Base-by-base conservation (phyloP, 2,888 invertebrate species). In the Plagodis dolabraria region DNA sequence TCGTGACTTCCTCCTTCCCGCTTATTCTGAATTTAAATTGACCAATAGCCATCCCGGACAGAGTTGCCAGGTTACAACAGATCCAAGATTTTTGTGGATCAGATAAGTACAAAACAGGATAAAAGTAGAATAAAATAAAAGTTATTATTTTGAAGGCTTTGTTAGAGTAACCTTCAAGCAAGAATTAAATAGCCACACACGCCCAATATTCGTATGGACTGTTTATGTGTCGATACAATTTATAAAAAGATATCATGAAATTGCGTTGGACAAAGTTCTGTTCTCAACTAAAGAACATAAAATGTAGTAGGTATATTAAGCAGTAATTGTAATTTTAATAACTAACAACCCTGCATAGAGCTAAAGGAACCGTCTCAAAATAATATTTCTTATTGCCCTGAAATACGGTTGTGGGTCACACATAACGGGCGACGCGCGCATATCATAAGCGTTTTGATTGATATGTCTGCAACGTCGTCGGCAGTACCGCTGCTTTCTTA, bases 1-100 rank as follows among this genome's bases (percentile, higher is more conserved):
- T 79, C 89, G 88, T 87, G 90, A 91, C 92, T 92, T 92, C 92
- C 92, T 91, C 89, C 87, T 90, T 90, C 91, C 90, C 84, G 86
- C 92, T 89, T 88, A 88, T 89, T 82, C 90, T 83, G 91, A 92
- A 92, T 92, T 91, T 91, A 89, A 92, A 92, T 89, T 82, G 86
- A 82, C 86, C 86, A 80, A 87, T 86, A 80, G 78, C 86, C 82
- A 87, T 87, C 88, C 86, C 82, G 78, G 71, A 11, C 56, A 44
- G 65, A 56, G 64, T 62, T 64, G 65, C 61, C 61, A 68, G 43
- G 34, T 47, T 40, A 5, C 5, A 10, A 11, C n/a, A 7, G 10
- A 34, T 67, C 50, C 22, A 9, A 11, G 4, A 6, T 10, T 47
- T 47, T 10, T 36, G 43, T 40, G 42, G 40, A 10, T 40, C 10